A percentile compares a stretch with the other conserved stretches of the same genome.
Evolutionary conservation across 2,113 vertebrate species (phyloP).

Genomic region (Rhinoptilus africanus): DNA sequence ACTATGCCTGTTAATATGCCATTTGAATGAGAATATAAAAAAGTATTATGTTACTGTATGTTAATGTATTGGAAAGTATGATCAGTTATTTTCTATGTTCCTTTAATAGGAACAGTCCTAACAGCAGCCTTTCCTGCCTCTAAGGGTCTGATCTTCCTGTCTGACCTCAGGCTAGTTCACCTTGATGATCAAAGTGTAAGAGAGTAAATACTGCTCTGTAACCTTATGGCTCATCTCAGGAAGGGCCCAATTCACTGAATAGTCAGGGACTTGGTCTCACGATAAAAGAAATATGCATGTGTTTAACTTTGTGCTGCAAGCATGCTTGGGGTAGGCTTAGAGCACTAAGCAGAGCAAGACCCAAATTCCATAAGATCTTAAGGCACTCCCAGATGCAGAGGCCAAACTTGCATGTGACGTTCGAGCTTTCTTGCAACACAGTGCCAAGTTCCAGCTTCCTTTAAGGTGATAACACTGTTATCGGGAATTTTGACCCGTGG

Average conservation of each 20-base stretch:
- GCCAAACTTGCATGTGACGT: background rate
- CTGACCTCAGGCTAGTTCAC: background rate
- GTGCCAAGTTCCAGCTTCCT: background rate
- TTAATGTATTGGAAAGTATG: background rate
- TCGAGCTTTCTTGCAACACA: background rate
- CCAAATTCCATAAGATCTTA: background rate
- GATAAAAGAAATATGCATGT: background rate
- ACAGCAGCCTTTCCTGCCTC: background rate
- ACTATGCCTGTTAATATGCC: background rate
- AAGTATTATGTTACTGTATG: background rate
- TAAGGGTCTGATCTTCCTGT: background rate
- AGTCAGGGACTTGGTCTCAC: background rate
- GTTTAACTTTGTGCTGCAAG: background rate
- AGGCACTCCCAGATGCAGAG: background rate
- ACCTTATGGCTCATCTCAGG: background rate
- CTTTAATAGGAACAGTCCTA: background rate
- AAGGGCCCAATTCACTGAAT: background rate
- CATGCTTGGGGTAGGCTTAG: background rate
- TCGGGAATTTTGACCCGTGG: background rate
- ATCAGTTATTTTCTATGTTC: background rate
- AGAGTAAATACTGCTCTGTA: background rate
- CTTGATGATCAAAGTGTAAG: background rate
- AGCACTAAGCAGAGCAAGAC: background rate
- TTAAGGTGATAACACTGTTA: background rate
- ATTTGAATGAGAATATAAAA: background rate